Conservation (phyloP, 2,113 vertebrate genomes). For the Lampris incognitus region DNA sequence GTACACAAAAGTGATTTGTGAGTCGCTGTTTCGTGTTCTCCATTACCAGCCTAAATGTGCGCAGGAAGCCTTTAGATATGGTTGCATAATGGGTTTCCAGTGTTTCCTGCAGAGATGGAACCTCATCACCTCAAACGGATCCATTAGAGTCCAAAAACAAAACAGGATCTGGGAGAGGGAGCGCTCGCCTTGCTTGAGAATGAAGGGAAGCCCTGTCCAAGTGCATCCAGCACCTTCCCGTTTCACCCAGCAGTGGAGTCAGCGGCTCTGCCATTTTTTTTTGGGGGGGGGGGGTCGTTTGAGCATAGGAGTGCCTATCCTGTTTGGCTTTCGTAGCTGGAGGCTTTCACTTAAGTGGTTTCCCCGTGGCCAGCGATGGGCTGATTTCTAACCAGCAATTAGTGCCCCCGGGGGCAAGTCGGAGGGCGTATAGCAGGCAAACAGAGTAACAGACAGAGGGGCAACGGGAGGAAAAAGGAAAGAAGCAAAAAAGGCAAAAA, state of each 20-base stretch:
- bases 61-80: constrained; percentile 56
- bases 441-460: constrained; percentile 19
- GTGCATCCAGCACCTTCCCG: constrained; percentile 63
- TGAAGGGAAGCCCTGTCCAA: constrained; percentile 72
- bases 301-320: constrained; percentile 37
- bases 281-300: not conserved
- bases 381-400: constrained; percentile 44
- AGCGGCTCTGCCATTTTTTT: constrained; percentile 29
- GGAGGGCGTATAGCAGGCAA: not conserved
- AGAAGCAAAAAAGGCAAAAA: not conserved
- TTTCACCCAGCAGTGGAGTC: constrained; percentile 34
- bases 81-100: constrained; percentile 69
- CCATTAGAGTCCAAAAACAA: constrained; percentile 66
- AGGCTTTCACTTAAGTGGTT: constrained; percentile 50
- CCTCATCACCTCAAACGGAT: constrained; percentile 45
- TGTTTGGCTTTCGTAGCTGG: constrained; percentile 46
- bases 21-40: constrained; percentile 49
- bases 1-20: constrained; percentile 25
- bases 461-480: too few relatives aligned
- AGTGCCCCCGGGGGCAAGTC: constrained; percentile 15
- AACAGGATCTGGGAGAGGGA: constrained; percentile 63
- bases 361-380: constrained; percentile 26
- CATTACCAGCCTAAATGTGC: constrained; percentile 63
- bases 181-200: constrained; percentile 45
- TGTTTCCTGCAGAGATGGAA: constrained; percentile 56